phyloP scores from a whole-genome alignment of 1,140 invertebrate genomes.

The Frieseomelitta varia region DNA sequence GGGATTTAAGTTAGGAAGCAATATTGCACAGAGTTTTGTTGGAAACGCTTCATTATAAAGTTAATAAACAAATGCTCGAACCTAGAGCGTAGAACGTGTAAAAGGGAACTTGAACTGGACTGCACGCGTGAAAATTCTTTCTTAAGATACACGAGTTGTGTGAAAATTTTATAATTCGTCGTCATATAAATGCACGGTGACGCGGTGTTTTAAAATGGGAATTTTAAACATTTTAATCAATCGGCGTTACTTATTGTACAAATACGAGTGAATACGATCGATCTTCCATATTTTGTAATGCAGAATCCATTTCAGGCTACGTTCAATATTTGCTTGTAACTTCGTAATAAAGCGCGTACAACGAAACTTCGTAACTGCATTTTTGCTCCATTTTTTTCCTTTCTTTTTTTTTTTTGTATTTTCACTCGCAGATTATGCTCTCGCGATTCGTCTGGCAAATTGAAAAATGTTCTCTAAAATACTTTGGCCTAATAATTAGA shows the following conservation, averaged over 20 bases:
- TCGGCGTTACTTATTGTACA: neutral
- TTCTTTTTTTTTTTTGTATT: neutral
- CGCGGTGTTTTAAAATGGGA: neutral
- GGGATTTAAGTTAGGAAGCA: neutral
- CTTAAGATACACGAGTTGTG: neutral
- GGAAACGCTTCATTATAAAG: neutral
- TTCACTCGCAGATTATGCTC: too few relatives aligned
- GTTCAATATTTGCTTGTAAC: neutral
- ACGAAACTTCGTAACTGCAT: too few relatives aligned
- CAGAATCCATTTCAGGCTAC: neutral
- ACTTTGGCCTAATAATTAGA: too few relatives aligned
- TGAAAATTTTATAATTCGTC: neutral
- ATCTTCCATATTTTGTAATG: neutral
- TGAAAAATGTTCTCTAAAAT: too few relatives aligned
- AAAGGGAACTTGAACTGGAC: too few relatives aligned
- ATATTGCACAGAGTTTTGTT: neutral
- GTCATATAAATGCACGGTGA: neutral
- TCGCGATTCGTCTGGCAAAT: too few relatives aligned
- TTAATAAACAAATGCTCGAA: neutral
- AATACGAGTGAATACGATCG: neutral
- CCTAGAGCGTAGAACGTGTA: neutral
- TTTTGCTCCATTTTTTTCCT: neutral
- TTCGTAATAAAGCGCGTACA: neutral
- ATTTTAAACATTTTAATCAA: neutral
- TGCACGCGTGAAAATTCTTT: neutral